These are phyloP conservation scores for Prunella himalayana DNA, from an alignment of 2,113 vertebrate genomes.

Conservation along the genomic window DNA sequence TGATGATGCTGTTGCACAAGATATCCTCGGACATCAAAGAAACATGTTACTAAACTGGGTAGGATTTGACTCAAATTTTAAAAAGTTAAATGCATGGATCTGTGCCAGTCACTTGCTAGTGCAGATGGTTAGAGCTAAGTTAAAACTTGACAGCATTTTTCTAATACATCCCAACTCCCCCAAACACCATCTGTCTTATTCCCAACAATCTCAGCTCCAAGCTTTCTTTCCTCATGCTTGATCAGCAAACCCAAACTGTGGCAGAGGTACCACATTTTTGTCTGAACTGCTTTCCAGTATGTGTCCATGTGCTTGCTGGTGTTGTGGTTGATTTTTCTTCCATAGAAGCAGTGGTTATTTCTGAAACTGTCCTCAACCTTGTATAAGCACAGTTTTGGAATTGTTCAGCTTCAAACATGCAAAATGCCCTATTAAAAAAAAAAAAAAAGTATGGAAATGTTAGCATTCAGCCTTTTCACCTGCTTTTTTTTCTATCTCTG, in stretches of 20 bases:
- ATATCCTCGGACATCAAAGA: constrained; percentile 4
- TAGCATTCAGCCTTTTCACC: background rate
- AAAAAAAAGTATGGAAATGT: background rate
- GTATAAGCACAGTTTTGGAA: background rate
- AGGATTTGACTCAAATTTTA: constrained; percentile 17
- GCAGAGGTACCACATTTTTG: background rate
- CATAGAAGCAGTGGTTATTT: background rate
- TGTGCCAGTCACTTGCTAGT: constrained; percentile 30
- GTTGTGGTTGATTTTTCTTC: background rate
- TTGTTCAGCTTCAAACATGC: background rate
- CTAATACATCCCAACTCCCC: constrained; percentile 28
- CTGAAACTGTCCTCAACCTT: constrained; percentile 6
- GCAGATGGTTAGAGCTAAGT: constrained; percentile 44
- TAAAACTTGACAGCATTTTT: constrained; percentile 39
- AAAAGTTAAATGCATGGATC: constrained; percentile 20
- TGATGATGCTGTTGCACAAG: background rate
- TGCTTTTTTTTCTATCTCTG: background rate
- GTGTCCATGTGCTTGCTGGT: constrained; percentile 20
- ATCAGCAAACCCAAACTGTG: constrained; percentile 7
- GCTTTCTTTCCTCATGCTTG: background rate
- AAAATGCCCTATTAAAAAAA: background rate
- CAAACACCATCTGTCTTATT: constrained; percentile 42
- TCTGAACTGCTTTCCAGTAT: background rate
- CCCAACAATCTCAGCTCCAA: background rate
- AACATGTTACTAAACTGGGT: constrained; percentile 26